A percentile compares a stretch with the other conserved stretches of the same genome.
Conservation (phyloP, 2,797 vertebrate species). For the Kryptopterus vitreolus region DNA sequence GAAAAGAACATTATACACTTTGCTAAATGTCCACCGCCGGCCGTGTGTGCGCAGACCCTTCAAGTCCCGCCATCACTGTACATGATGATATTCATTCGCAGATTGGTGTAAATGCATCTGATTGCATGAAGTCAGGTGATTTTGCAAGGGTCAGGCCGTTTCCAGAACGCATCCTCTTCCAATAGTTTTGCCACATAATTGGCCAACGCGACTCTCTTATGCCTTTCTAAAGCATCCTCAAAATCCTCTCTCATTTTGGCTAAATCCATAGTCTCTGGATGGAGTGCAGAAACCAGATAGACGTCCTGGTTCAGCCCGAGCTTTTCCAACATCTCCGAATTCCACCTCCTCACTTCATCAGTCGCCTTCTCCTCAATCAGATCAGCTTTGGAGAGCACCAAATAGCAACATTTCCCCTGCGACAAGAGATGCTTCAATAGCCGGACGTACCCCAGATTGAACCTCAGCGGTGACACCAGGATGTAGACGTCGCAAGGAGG, state of each 20-base stretch:
- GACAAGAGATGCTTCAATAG: conserved; percentile 44
- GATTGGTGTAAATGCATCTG: not conserved
- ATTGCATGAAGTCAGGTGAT: conserved; percentile 39
- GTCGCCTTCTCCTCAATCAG: conserved; percentile 38
- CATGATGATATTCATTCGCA: not conserved
- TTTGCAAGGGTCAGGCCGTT: conserved; percentile 43
- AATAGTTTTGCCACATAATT: conserved; percentile 47
- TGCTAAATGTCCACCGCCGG: not conserved
- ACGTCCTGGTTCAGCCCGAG: conserved; percentile 45
- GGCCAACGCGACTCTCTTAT: conserved; percentile 49
- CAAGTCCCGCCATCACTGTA: no score
- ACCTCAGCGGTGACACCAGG: conserved; percentile 50
- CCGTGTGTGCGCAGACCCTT: no score
- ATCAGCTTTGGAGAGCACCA: conserved; percentile 57
- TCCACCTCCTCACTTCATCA: conserved; percentile 47
- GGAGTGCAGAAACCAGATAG: conserved; percentile 46
- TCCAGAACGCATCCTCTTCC: conserved; percentile 50
- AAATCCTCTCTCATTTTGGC: conserved; percentile 43
- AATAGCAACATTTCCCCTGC: conserved; percentile 45
- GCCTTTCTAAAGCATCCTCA: conserved; percentile 23
- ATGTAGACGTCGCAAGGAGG: conserved; percentile 57
- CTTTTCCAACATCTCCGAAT: conserved; percentile 39
- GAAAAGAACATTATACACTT: no score
- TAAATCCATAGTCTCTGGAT: conserved; percentile 55
- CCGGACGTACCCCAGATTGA: conserved; percentile 33